These are phyloP conservation scores for Solenopsis invicta DNA, from an alignment of 1,140 invertebrate genomes.

Conservation along the genomic window DNA sequence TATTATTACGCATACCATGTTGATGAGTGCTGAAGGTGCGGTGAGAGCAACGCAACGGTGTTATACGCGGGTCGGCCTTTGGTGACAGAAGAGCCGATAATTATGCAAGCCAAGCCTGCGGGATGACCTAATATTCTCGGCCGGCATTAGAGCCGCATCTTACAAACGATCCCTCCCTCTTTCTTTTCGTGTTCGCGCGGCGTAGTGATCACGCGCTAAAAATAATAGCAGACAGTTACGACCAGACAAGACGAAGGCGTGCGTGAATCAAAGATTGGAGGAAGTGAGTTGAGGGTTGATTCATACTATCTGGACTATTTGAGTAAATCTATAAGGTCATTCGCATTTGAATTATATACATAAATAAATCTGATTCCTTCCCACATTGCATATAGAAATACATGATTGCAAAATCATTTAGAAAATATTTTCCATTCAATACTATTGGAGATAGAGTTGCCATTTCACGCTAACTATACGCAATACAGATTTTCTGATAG, in stretches of 20 bases:
- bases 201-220: constrained; percentile 74
- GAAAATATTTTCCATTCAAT: background rate
- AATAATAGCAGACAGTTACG: constrained; percentile 75
- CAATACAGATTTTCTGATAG: background rate
- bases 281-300: constrained; percentile 57
- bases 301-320: background rate
- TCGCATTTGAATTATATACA: background rate
- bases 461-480: background rate
- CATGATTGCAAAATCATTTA: background rate
- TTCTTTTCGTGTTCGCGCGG: constrained; percentile 43
- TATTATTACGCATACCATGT: constrained; percentile 71
- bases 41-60: constrained; percentile 64
- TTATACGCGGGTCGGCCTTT: constrained; percentile 63
- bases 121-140: constrained; percentile 75
- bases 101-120: constrained; percentile 78
- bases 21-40: constrained; percentile 76
- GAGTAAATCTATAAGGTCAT: constrained; percentile 10
- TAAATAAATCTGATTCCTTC: background rate
- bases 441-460: background rate
- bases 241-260: constrained; percentile 67
- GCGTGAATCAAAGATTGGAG: constrained; percentile 70
- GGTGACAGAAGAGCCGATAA: constrained; percentile 73
- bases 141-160: constrained; percentile 61
- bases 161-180: constrained; percentile 58
- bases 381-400: background rate